Percentiles rank a stretch among this genome's conserved stretches.
phyloP scores from a whole-genome alignment of 2,797 vertebrate genomes.

The Hafferia zeledoni region DNA sequence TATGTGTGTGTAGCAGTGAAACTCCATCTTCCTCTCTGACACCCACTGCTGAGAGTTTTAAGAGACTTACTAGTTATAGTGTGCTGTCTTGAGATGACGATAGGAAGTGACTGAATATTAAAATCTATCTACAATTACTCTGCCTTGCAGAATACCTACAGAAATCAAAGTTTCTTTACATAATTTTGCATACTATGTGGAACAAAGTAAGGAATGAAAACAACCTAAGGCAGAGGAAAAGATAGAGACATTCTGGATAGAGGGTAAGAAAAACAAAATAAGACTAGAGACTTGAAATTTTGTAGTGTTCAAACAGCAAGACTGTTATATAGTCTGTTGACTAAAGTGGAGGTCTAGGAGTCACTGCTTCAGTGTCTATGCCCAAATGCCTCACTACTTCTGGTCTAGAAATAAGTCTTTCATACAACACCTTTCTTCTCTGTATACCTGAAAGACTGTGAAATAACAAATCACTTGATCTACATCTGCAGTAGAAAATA shows the following conservation, averaged over 20 bases:
- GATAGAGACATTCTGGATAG: not conserved
- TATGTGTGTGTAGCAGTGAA: not conserved
- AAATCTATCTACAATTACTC: not conserved
- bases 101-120: not conserved
- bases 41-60: not conserved
- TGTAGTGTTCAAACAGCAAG: not conserved
- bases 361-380: not conserved
- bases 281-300: not conserved
- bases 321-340: not conserved
- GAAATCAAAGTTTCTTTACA: not conserved
- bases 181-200: not conserved
- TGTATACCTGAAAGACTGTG: not conserved
- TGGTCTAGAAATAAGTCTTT: not conserved
- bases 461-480: not conserved
- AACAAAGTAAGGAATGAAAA: not conserved
- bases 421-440: not conserved
- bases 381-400: fast-evolving
- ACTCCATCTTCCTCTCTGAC: not conserved
- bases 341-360: not conserved
- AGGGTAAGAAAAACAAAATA: not conserved
- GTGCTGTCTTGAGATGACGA: not conserved
- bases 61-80: not conserved
- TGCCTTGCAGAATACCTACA: not conserved
- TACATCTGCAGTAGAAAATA: not conserved
- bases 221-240: not conserved